Evolutionary conservation across 2,888 invertebrate species (phyloP), one percentile per base, ranked within the genome.

Genomic region (Eupithecia subumbrata): DNA sequence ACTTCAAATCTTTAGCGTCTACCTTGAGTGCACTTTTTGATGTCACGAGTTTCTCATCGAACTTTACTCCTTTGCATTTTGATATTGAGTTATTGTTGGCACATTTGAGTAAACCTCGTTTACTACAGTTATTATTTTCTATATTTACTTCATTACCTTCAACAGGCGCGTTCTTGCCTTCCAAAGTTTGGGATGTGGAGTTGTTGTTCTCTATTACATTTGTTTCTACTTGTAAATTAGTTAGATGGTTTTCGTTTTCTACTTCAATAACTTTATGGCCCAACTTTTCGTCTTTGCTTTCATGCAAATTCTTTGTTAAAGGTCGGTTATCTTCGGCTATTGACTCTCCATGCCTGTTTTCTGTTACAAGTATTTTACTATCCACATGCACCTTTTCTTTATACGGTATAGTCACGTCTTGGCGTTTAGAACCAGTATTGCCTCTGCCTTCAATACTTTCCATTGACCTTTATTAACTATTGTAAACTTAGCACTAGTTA

Each of bases 1-100:
- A 34, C 45, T 73, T 76, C 0, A 67, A 34, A 48, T 73, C 70
- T 67, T 71, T 60, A 12, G 22, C 12, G 60, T 67, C 37, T 22
- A 71, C 66, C 22, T 67, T 67, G 8, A 67, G 12, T 37, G 60
- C 25, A 60, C 11, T 37, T 68, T 22, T 43, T 4, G 37, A 40
- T 43, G 25, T 43, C 5, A 25, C 16, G 7, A 14, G 43, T 45
- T 22, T 68, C 11, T 68, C 68, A 68, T 43, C 43, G 22, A 68
- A 68, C 43, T 68, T 68, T 22, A 68, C 68, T 68, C 86, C 87
- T 88, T 87, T 87, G 82, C 84, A 81, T 82, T 84, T 77, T 76
- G 79, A 83, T 87, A 86, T 85, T 5, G 25, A 86, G 76, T 48
- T 71, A 72, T 67, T 67, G 43, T 22, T 40, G 14, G n/a, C 67